Conservation (phyloP, 2,113 vertebrate species). For the Gymnarchus niloticus region DNA sequence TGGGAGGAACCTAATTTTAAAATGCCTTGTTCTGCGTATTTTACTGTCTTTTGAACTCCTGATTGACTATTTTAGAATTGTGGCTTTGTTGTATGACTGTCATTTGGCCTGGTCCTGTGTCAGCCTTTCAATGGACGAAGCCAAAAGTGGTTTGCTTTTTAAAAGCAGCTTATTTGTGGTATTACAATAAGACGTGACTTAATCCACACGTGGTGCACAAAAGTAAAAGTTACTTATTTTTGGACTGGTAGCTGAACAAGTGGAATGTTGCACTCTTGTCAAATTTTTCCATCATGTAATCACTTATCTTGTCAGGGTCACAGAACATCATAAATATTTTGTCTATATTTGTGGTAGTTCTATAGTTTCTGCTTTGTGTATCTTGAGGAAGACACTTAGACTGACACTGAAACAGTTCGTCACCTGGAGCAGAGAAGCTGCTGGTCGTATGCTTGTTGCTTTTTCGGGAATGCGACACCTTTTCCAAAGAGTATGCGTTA, state of each 20-base stretch:
- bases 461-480: neutral
- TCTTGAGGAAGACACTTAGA: neutral
- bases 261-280: neutral
- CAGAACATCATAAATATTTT: neutral
- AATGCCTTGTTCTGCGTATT: neutral
- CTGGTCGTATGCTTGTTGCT: neutral
- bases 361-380: neutral
- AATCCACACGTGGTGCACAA: neutral
- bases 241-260: neutral
- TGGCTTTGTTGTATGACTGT: neutral
- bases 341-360: neutral
- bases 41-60: neutral
- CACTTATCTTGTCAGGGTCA: neutral
- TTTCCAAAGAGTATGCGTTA: conserved; percentile 12
- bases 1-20: neutral
- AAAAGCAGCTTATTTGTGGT: neutral
- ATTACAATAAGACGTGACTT: neutral
- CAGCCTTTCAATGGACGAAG: neutral
- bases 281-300: neutral
- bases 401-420: neutral
- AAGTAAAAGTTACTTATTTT: neutral
- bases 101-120: neutral
- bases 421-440: neutral
- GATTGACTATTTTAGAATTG: neutral
- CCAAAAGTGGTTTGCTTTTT: neutral